Percentiles rank a stretch among this genome's conserved stretches.
Evolutionary conservation across 2,888 invertebrate species (phyloP).

Genomic region (Perizoma flavofasciatum): DNA sequence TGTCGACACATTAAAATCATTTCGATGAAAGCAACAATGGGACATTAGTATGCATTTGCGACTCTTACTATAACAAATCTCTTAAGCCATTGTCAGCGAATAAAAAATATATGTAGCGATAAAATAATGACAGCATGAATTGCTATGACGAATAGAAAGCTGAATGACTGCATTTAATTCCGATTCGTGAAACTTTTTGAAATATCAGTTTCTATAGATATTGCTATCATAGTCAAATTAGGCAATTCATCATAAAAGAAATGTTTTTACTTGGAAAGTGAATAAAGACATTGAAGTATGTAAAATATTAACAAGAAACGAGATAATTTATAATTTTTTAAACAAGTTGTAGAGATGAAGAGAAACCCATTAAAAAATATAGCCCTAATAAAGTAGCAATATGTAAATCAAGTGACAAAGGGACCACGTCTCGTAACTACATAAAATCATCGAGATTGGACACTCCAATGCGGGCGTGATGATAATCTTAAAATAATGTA

Average conservation of each 20-base stretch:
- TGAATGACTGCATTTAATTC: constrained; percentile 39
- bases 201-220: constrained; percentile 36
- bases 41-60: constrained; percentile 65
- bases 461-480: constrained; percentile 36
- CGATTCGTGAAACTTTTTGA: constrained; percentile 45
- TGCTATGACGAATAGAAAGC: constrained; percentile 63
- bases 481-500: constrained; percentile 27
- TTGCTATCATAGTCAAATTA: constrained; percentile 36
- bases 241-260: constrained; percentile 33
- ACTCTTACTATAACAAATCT: constrained; percentile 71
- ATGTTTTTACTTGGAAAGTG: constrained; percentile 28
- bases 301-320: no score
- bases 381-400: constrained; percentile 24
- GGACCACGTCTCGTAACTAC: constrained; percentile 10
- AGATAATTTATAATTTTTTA: neutral
- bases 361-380: constrained; percentile 17
- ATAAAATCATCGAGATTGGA: constrained; percentile 17
- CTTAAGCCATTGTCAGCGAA: constrained; percentile 54
- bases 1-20: constrained; percentile 55
- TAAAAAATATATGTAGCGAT: constrained; percentile 51
- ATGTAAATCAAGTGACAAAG: constrained; percentile 31
- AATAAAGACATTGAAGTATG: no score
- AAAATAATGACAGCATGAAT: constrained; percentile 57
- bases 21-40: constrained; percentile 64
- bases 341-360: constrained; percentile 3